Base-by-base conservation (phyloP, 2,888 invertebrate genomes). In the Hartigia nigra region DNA sequence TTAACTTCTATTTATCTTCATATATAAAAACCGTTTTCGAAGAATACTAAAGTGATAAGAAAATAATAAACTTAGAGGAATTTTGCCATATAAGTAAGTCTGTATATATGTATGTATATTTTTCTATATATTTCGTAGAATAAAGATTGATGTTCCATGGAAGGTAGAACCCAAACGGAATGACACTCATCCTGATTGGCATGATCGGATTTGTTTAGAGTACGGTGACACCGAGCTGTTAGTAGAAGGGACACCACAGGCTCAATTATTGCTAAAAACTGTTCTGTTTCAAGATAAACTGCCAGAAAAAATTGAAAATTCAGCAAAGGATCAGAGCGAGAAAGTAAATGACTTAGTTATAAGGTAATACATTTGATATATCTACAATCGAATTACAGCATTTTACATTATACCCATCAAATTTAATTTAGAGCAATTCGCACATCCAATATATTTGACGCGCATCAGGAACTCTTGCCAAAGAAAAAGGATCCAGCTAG, bases 191-290 rank as follows among this genome's bases (percentile, higher is more conserved):
- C 95, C 95, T 2, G 92, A 95, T 78, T 96, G 95, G 93, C 94
- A 95, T 85, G 91, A 93, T 31, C 92, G 91, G 81, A 92, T 93
- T 9, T 95, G 96, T 85, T 93, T 94, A 81, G 92, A 93, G 1
- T 94, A 94, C 80, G 92, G 92, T 78, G 94, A 95, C 84, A 91
- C 92, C 69, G 95, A 94, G 91, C 94, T 96, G 12, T 91, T 96
- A 4, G 87, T 96, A 35, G 94, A 95, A 91, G 98, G 97, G 14
- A 87, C 96, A 77, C 90, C 93, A 1, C 98, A 98, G 92, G 97
- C 97, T 0, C 95, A 96, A 92, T 92, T 95, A n/a, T 92, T 98
- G 11, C 96, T 96, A 4, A 98, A 98, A 88, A 94, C 96, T 1
- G 91, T 97, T 5, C 92, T 94, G 88, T 91, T 95, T 80, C 92